Conservation (phyloP, 2,797 vertebrate species). For the Rhabdomys pumilio region DNA sequence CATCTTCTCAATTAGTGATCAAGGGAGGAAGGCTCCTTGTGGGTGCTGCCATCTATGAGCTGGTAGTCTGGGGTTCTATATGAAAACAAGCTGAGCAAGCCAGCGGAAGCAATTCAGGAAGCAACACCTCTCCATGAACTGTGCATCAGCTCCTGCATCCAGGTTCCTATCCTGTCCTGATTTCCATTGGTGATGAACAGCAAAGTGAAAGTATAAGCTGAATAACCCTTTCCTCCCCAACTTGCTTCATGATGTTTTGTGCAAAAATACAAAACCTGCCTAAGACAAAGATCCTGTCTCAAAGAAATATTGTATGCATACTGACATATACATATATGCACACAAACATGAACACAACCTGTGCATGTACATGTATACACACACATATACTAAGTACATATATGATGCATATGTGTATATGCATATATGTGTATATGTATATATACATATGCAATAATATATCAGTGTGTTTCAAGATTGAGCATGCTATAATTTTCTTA, state of each 20-base stretch:
- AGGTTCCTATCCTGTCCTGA: background rate
- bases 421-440: background rate
- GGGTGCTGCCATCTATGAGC: background rate
- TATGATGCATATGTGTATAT: no score
- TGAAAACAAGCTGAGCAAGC: no score
- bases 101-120: background rate
- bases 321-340: background rate
- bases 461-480: background rate
- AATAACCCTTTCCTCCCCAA: background rate
- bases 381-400: no score
- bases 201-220: background rate
- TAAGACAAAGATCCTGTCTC: background rate
- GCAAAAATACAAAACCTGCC: background rate
- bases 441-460: background rate
- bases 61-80: no score
- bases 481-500: constrained; percentile 10
- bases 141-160: background rate
- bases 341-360: no score
- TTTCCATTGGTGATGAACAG: background rate
- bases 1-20: background rate
- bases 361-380: no score
- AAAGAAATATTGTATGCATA: background rate
- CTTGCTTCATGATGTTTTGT: background rate
- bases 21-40: background rate
- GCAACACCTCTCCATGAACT: background rate